phyloP scores from a whole-genome alignment of 2,797 vertebrate species.

The Alca torda region DNA sequence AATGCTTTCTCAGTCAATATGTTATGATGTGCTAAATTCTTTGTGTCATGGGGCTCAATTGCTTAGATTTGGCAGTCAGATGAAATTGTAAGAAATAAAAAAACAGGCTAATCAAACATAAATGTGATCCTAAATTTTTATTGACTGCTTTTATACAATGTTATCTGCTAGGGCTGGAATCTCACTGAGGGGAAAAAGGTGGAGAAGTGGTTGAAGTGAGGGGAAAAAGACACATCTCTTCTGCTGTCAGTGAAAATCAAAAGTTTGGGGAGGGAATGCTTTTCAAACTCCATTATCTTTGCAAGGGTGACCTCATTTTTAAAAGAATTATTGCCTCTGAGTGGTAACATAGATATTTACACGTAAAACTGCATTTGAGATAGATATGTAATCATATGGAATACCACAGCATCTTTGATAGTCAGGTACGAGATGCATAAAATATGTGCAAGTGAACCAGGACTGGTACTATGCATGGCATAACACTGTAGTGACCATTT shows the following conservation, averaged over 20 bases:
- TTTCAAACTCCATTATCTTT: not conserved
- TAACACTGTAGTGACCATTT: not conserved
- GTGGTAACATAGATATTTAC: not conserved
- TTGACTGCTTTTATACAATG: not conserved
- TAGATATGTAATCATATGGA: not conserved
- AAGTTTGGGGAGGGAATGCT: not conserved
- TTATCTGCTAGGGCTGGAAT: not conserved
- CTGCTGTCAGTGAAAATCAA: not conserved
- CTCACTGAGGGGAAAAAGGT: not conserved
- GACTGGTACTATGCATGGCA: not conserved
- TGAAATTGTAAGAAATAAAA: slow-evolving; percentile 18
- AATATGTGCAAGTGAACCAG: not conserved
- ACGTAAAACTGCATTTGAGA: not conserved
- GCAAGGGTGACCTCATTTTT: not conserved
- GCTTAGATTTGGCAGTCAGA: not conserved
- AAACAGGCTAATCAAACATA: not conserved
- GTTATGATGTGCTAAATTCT: not conserved
- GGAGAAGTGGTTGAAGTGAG: not conserved
- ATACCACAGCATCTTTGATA: not conserved
- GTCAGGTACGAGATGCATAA: not conserved
- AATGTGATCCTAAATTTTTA: slow-evolving; percentile 8
- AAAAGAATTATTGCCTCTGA: not conserved
- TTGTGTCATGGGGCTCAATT: not conserved
- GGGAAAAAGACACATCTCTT: not conserved
- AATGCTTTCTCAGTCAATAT: slow-evolving; percentile 16